A percentile compares a stretch with the other conserved stretches of the same genome.
Evolutionary conservation across 2,113 vertebrate species (phyloP).

Genomic region (Thalassarche chlororhynchos): DNA sequence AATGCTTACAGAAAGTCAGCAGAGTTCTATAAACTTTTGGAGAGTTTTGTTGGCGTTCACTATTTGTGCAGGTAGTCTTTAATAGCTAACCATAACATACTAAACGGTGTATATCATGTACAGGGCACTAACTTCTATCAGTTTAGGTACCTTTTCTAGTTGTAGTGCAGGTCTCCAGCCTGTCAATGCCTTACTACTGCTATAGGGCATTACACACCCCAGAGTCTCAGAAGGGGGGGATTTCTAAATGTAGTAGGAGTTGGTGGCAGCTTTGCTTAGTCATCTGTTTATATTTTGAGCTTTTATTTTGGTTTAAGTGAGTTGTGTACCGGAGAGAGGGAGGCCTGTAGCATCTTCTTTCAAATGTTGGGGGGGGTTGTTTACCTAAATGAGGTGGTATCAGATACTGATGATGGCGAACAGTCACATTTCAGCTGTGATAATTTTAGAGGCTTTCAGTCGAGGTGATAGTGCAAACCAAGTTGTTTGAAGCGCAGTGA

Average conservation of each 20-base stretch:
- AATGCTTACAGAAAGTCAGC: neutral
- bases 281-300: neutral
- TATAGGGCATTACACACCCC: neutral
- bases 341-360: neutral
- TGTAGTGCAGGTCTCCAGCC: neutral
- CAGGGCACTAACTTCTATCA: rapidly evolving
- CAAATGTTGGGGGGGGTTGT: neutral
- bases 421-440: neutral
- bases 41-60: neutral
- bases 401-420: neutral
- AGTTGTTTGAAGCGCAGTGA: neutral
- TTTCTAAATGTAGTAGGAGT: neutral
- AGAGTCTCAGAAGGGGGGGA: neutral
- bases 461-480: neutral
- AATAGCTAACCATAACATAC: neutral
- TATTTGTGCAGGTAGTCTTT: neutral
- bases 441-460: neutral
- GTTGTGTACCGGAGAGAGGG: neutral
- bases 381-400: neutral
- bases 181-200: neutral
- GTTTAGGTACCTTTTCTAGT: neutral
- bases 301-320: neutral
- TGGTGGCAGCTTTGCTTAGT: neutral
- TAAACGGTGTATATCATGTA: neutral
- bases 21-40: neutral